Base-by-base conservation (phyloP, 2,113 vertebrate genomes). In the Xerus inauris region DNA sequence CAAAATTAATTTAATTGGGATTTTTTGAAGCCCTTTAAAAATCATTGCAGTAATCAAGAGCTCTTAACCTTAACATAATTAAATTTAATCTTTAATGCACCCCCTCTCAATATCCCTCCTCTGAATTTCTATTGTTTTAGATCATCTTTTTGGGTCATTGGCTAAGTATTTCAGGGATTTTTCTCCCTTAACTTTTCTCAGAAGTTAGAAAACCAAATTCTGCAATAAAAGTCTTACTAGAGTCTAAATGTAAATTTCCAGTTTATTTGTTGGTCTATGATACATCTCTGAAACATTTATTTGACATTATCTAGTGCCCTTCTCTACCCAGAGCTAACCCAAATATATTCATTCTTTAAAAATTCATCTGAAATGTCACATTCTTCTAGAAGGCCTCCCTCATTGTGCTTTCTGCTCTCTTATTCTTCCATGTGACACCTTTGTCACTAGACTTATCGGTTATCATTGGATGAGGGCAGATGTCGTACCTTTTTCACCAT, bases 171-270 rank as follows among this genome's bases (percentile, higher is more conserved):
- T 59, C 57, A 95, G 42, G 45, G 40, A 38, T 76, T 95, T 57
- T 81, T 92, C 72, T 92, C 76, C 59, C 35, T 65, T 87, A 96
- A 92, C 8, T 83, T 84, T 64, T 72, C 59, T 83, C 57, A 54
- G 75, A 72, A 72, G 42, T 94, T 77, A 62, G 88, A 87, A 75
- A 84, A 85, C 35, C 57, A 67, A 62, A 47, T 28, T 8, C 28
- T 42, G 22, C 62, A 94, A 65, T 86, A 79, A 89, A 95, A 94
- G 75, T 62, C 35, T 86, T 91, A 64, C 20, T 77, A 71, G 49
- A 92, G 72, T 92, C 28, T 89, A 87, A 89, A 94, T 96, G 90
- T 85, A 96, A 96, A 96, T 96, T 94, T 97, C 94, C 90, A 92
- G 76, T 88, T 90, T 90, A 12, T 69, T 85, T 51, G 42, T n/a